Base-by-base conservation (phyloP, 1,140 invertebrate genomes). In the fruit fly (Drosophila melanogaster) region DNA sequence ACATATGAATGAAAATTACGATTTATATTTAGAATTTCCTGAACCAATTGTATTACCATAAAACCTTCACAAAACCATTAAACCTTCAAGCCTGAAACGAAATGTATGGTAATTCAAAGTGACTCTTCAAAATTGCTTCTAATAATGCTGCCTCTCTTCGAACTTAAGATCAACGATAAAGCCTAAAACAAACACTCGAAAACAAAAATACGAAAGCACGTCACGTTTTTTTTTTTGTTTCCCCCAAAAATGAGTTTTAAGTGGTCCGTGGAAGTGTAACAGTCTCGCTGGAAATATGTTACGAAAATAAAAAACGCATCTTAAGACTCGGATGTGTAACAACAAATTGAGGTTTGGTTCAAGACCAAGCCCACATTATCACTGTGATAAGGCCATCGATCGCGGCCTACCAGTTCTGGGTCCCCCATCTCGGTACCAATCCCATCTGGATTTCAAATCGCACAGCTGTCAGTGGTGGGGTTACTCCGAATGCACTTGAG, bases 401-500 rank as follows among this genome's bases (percentile, higher is more conserved):
- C 24, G 40, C 41, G 37, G 50, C 17, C 35, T 19, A 37, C 14
- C 43, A 17, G 17, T 35, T 55, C 50, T 43, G 4, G 4, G 26
- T 1, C 47, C 26, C 47, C 30, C 30, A 30, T 10, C 30, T 30
- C 8, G 30, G 7, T 8, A 30, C 8, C 47, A n/a, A 37, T 22
- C 14, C 56, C 55, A 30, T 46, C 38, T 38, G 41, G 65, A 43
- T 41, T 41, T 37, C 57, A 57, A 80, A 66, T 76, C 72, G 54
- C 62, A 67, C 83, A 79, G 83, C 69, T 84, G 84, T 81, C 83
- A 70, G 76, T 65, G 66, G 76, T 61, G 66, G 69, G 56, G 59
- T 89, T 89, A 83, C 83, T 87, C 67, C 84, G 79, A 89, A 89
- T 81, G 84, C 84, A 89, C 84, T 89, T 89, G 84, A 89, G 84